Conservation (phyloP, 2,888 invertebrate species). For the Acrobasis repandana region DNA sequence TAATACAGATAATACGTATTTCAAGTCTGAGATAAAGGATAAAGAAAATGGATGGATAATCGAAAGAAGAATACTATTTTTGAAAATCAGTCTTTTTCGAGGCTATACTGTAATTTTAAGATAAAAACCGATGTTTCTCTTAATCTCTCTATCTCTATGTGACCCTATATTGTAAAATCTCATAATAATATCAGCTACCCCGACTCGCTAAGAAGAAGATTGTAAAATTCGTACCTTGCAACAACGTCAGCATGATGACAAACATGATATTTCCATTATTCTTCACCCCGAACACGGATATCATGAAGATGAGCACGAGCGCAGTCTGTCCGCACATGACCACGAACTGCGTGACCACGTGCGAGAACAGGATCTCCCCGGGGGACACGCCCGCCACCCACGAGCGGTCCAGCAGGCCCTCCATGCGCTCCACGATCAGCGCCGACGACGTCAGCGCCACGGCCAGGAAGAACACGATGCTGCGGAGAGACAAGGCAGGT, state of each 20-base stretch:
- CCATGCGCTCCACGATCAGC: slow-evolving; percentile 94
- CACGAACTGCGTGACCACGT: slow-evolving; percentile 96
- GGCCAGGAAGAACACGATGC: slow-evolving; percentile 97
- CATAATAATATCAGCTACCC: too few relatives aligned
- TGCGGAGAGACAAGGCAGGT: too few relatives aligned
- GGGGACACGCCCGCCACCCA: slow-evolving; percentile 97
- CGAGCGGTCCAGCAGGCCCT: slow-evolving; percentile 94
- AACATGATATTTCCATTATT: slow-evolving; percentile 93
- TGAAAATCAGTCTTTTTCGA: too few relatives aligned
- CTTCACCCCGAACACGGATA: slow-evolving; percentile 94
- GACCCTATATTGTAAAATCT: too few relatives aligned
- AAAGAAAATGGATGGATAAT: too few relatives aligned
- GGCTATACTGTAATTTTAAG: too few relatives aligned
- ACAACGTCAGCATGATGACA: slow-evolving; percentile 92
- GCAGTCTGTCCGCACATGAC: slow-evolving; percentile 97
- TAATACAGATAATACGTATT: too few relatives aligned
- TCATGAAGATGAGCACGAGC: slow-evolving; percentile 95
- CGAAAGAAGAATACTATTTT: too few relatives aligned
- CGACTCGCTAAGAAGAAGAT: too few relatives aligned
- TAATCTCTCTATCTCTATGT: too few relatives aligned
- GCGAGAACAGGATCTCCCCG: slow-evolving; percentile 95
- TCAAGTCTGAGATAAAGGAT: too few relatives aligned
- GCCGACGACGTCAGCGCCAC: slow-evolving; percentile 96
- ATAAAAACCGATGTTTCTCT: too few relatives aligned
- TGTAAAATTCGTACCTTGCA: slow-evolving; percentile 85